These are phyloP conservation scores for Taxidea taxus DNA, from an alignment of 2,113 vertebrate genomes.

Conservation along the genomic window DNA sequence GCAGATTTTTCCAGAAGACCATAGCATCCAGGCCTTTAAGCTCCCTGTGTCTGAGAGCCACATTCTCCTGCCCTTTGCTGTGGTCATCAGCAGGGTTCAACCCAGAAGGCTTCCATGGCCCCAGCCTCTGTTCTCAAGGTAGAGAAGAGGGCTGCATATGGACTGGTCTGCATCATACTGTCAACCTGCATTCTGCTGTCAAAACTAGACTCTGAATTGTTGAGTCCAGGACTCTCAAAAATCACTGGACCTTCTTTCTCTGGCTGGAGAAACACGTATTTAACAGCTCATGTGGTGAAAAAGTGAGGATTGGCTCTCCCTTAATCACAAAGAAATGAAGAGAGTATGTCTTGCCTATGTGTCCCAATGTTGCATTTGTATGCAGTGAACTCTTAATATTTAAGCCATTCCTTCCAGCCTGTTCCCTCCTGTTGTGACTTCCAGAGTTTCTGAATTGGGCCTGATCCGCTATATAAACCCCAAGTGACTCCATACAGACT, in stretches of 20 bases:
- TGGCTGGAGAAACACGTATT: not conserved
- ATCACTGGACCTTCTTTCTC: not conserved
- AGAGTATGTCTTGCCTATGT: not conserved
- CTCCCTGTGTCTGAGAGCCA: not conserved
- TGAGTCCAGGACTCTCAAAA: not conserved
- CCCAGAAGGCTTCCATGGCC: not conserved
- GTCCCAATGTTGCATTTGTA: not conserved
- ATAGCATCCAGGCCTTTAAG: not conserved
- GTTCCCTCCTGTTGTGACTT: not conserved
- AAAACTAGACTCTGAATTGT: not conserved
- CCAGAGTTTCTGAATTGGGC: conserved; percentile 3
- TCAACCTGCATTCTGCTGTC: not conserved
- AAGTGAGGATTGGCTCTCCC: not conserved
- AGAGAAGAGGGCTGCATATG: not conserved
- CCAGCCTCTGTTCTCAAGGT: not conserved
- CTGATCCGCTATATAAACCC: not conserved
- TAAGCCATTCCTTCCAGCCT: not conserved
- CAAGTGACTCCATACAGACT: not conserved
- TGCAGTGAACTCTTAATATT: not conserved
- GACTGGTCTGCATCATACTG: not conserved
- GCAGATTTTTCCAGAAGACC: not conserved
- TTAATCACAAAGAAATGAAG: not conserved
- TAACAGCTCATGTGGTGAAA: not conserved
- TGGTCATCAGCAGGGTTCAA: not conserved
- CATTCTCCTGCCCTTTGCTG: not conserved